Percentiles rank a stretch among this genome's conserved stretches.
These are phyloP conservation scores for Pteronotus mesoamericanus DNA, from an alignment of 2,797 vertebrate species.

Conservation along the genomic window DNA sequence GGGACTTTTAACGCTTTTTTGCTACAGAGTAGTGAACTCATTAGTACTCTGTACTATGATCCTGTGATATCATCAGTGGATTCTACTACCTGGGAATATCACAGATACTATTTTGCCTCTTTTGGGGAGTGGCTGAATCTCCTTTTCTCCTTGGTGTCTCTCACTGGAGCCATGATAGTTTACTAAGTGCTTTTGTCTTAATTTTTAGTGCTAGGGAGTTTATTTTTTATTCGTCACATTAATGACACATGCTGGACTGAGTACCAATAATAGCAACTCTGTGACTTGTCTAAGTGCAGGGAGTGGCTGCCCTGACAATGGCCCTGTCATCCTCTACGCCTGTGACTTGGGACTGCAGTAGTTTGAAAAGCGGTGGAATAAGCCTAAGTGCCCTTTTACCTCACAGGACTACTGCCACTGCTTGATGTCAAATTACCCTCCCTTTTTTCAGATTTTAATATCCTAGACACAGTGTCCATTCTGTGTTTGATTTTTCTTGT, in stretches of 20 bases:
- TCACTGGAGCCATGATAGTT: not conserved
- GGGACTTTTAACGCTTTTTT: no score
- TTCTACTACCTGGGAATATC: not conserved
- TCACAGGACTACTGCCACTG: conserved; percentile 89
- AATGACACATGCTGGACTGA: conserved; percentile 86
- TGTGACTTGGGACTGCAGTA: conserved; percentile 72
- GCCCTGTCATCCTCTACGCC: conserved; percentile 78
- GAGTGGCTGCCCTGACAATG: conserved; percentile 62
- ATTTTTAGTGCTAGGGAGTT: not conserved
- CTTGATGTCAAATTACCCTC: conserved; percentile 95
- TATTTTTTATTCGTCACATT: conserved; percentile 86
- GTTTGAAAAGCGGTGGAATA: conserved; percentile 90
- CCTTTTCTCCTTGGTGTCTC: not conserved
- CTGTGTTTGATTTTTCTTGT: conserved; percentile 92
- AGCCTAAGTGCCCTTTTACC: conserved; percentile 92
- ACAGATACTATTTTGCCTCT: not conserved
- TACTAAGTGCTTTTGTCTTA: not conserved
- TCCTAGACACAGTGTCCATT: conserved; percentile 93
- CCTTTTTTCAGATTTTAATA: conserved; percentile 98
- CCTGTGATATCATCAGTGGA: not conserved
- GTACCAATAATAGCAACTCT: conserved; percentile 90
- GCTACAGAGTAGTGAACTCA: no score
- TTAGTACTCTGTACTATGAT: no score
- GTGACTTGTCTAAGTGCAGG: conserved; percentile 90
- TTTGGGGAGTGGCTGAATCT: not conserved